phyloP scores from a whole-genome alignment of 1,140 invertebrate species.

The Catajapyx aquilonaris region DNA sequence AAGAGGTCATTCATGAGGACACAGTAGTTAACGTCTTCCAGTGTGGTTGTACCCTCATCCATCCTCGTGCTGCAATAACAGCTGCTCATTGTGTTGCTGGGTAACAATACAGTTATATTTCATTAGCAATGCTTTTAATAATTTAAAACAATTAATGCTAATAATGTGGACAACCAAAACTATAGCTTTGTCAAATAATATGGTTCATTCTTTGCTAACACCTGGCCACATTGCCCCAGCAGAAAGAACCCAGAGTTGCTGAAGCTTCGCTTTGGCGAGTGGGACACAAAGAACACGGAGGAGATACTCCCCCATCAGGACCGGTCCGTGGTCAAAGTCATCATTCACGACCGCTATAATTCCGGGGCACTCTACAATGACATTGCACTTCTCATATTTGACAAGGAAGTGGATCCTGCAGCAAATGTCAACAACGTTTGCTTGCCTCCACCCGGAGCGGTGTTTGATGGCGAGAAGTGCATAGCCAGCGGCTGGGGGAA shows the following conservation, averaged over 20 bases:
- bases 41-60: conserved; percentile 54
- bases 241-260: conserved; percentile 10
- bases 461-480: conserved; percentile 19
- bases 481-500: conserved; percentile 27
- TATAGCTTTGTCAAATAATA: conserved; percentile 14
- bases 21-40: conserved; percentile 38
- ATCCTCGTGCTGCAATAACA: conserved; percentile 41
- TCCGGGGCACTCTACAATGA: conserved; percentile 38
- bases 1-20: conserved; percentile 10
- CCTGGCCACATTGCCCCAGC: conserved; percentile 1
- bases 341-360: conserved; percentile 27
- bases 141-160: conserved; percentile 15
- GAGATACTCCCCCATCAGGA: conserved; percentile 53
- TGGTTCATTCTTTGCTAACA: conserved; percentile 4
- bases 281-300: conserved; percentile 46
- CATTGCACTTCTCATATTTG: conserved; percentile 38
- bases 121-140: too few relatives aligned
- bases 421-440: conserved; percentile 51
- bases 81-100: conserved; percentile 38
- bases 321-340: conserved; percentile 29
- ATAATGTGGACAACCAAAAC: conserved; percentile 16
- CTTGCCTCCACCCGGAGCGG: conserved; percentile 27
- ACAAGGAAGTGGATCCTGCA: conserved; percentile 27
- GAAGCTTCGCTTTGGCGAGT: conserved; percentile 22
- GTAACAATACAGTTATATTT: conserved; percentile 18